A percentile compares a stretch with the other conserved stretches of the same genome.
Evolutionary conservation across 2,113 vertebrate genomes (phyloP).

Genomic region (Gymnorhina tibicen): DNA sequence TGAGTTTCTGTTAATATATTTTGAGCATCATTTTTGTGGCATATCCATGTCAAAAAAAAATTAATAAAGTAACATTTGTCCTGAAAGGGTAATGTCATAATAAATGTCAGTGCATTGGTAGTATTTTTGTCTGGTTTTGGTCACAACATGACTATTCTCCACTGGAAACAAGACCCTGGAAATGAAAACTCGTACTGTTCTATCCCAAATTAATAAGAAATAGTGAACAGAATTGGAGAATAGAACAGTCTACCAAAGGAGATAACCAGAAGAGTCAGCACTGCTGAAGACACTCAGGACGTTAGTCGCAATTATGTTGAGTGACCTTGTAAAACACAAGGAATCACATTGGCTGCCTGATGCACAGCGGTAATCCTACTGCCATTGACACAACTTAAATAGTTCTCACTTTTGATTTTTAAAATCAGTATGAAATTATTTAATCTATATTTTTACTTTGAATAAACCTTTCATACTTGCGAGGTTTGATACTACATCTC

Average conservation of each 20-base stretch:
- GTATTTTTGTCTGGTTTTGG: background rate
- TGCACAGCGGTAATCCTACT: background rate
- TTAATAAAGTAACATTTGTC: background rate
- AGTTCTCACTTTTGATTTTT: background rate
- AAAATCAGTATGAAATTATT: background rate
- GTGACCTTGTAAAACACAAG: background rate
- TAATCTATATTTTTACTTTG: background rate
- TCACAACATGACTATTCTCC: background rate
- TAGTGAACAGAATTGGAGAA: background rate
- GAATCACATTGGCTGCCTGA: background rate
- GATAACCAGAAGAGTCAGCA: background rate
- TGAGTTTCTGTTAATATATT: background rate
- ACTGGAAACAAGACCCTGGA: constrained; percentile 3
- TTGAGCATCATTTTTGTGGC: background rate
- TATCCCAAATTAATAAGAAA: constrained; percentile 16
- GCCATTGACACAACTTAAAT: background rate
- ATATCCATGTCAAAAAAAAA: background rate
- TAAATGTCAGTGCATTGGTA: background rate
- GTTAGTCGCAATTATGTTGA: background rate
- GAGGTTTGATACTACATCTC: background rate
- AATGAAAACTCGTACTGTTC: constrained; percentile 1
- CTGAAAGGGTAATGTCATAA: background rate
- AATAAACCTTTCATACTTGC: background rate
- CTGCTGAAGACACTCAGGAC: background rate
- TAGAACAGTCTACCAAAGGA: background rate